Conservation (phyloP, 92 coral and sea anemone genomes). For the Phenganax stokvisi region DNA sequence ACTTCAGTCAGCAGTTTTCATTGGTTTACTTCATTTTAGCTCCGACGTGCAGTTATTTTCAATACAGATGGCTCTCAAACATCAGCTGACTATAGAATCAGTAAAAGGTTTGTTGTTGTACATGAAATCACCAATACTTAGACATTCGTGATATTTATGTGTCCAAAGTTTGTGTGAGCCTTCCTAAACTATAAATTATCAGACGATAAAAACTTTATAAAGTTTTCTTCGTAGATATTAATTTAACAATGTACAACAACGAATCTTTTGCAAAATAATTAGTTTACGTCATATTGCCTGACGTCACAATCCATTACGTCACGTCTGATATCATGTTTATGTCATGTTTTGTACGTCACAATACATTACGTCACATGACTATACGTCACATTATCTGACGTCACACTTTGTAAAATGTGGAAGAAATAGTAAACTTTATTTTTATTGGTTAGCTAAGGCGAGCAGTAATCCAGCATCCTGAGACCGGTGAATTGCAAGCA, state of each 20-base stretch:
- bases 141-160: neutral
- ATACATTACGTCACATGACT: conserved; percentile 8
- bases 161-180: neutral
- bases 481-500: conserved; percentile 78
- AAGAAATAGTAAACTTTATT: neutral
- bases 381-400: conserved; percentile 18
- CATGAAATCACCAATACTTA: conserved; percentile 8
- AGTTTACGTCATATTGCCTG: neutral
- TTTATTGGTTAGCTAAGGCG: conserved; percentile 60
- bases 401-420: neutral
- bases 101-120: conserved; percentile 81
- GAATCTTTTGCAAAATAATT: neutral
- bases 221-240: neutral
- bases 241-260: neutral
- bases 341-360: neutral
- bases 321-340: neutral
- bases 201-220: neutral
- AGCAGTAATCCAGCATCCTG: conserved; percentile 91
- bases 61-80: conserved; percentile 77
- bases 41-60: conserved; percentile 83
- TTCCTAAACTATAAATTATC: neutral
- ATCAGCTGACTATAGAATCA: conserved; percentile 79
- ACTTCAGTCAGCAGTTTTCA: neutral
- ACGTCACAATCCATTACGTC: neutral
- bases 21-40: conserved; percentile 40